Conservation (phyloP, 2,113 vertebrate species). For the Globicephala melas region DNA sequence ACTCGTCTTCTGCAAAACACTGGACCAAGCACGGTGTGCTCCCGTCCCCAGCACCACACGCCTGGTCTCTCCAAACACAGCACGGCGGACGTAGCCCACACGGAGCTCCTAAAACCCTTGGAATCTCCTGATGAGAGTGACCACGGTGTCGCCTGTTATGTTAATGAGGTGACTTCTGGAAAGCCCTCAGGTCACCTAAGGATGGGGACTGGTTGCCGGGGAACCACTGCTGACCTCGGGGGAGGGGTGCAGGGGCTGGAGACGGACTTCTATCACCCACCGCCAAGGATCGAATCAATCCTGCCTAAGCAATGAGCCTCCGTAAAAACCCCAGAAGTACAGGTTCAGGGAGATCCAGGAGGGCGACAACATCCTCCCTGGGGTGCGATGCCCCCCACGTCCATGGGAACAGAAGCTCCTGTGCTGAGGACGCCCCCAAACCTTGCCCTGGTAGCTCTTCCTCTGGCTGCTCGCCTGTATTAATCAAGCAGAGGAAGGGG, state of each 20-base stretch:
- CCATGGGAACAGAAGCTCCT: neutral
- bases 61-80: neutral
- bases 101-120: too few species aligned
- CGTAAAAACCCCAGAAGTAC: neutral
- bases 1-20: neutral
- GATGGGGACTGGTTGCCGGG: too few species aligned
- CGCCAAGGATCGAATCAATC: rapidly evolving
- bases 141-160: too few species aligned
- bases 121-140: too few species aligned
- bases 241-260: neutral
- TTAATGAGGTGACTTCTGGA: too few species aligned
- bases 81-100: neutral
- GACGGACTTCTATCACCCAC: neutral
- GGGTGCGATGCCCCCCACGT: neutral
- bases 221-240: neutral
- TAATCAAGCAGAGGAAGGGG: neutral
- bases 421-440: too few species aligned
- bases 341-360: too few species aligned
- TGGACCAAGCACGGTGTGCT: neutral
- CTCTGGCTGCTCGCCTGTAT: neutral
- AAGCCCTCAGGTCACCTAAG: too few species aligned
- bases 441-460: neutral
- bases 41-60: neutral
- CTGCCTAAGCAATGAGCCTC: rapidly evolving
- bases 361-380: neutral